Conservation (phyloP, 2,888 invertebrate genomes). For the Pterostichus niger region DNA sequence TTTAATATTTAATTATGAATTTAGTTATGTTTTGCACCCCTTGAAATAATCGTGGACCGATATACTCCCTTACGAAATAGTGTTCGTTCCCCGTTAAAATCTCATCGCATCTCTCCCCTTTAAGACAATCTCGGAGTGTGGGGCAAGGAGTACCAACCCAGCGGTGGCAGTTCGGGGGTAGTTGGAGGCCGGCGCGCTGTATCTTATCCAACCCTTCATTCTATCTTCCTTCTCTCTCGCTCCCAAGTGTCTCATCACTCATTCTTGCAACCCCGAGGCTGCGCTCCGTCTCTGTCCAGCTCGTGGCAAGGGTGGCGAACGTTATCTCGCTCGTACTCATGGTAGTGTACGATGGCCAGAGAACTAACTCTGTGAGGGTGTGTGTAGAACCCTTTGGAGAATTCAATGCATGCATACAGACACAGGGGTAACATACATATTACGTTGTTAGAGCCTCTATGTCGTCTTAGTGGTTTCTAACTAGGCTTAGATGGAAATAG, state of each 20-base stretch:
- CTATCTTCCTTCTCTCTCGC: constrained; percentile 51
- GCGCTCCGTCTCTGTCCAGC: constrained; percentile 29
- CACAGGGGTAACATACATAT: constrained; percentile 20
- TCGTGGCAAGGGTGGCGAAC: background rate
- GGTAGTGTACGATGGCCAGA: constrained; percentile 16
- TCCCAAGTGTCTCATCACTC: constrained; percentile 67
- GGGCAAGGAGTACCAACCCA: background rate
- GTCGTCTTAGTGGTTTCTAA: constrained; percentile 20
- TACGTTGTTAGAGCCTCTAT: constrained; percentile 16
- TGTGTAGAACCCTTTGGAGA: constrained; percentile 59
- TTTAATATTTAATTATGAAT: no score
- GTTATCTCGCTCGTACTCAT: constrained; percentile 19
- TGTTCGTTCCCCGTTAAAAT: background rate
- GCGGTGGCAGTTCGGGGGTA: constrained; percentile 29
- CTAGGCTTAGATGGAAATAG: background rate
- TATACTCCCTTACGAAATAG: background rate
- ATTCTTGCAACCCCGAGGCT: constrained; percentile 66
- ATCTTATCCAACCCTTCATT: constrained; percentile 67
- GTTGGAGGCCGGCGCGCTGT: constrained; percentile 36
- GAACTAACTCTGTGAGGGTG: constrained; percentile 11
- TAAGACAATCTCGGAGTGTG: constrained; percentile 1
- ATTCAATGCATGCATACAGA: constrained; percentile 55
- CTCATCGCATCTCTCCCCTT: constrained; percentile 15
- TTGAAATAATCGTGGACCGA: no score
- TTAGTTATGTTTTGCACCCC: no score